phyloP scores from a whole-genome alignment of 2,888 invertebrate genomes.

The Eupeodes latifasciatus region DNA sequence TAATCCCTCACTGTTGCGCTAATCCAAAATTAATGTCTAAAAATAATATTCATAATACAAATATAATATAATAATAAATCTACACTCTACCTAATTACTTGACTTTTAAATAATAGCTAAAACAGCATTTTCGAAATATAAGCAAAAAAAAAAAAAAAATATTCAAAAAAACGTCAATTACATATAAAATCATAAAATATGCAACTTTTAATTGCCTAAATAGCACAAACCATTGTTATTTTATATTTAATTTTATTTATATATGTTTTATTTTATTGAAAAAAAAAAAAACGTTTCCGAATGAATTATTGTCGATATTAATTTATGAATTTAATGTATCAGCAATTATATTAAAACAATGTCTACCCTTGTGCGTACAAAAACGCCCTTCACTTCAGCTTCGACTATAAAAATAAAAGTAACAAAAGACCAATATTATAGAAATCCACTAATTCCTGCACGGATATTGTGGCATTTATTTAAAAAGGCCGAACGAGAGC shows the following conservation, averaged over 20 bases:
- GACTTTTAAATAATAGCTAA: background rate
- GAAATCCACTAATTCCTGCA: background rate
- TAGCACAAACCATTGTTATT: background rate
- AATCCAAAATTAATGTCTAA: background rate
- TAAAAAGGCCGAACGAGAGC: conserved; percentile 1
- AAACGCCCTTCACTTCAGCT: background rate
- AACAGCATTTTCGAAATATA: background rate
- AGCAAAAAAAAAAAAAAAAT: background rate
- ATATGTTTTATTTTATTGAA: background rate
- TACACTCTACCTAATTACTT: background rate
- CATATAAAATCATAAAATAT: conserved; percentile 18
- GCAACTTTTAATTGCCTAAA: conserved; percentile 18
- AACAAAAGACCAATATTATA: conserved; percentile 5
- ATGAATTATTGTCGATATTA: conserved; percentile 6
- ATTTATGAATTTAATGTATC: conserved; percentile 19
- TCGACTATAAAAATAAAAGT: background rate
- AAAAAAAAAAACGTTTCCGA: background rate
- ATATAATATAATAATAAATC: background rate
- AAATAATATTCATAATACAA: background rate
- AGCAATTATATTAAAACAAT: conserved; percentile 2
- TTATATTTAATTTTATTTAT: background rate
- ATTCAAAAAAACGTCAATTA: background rate
- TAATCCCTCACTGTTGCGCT: too few species aligned
- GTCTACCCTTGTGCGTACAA: background rate
- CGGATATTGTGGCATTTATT: conserved; percentile 19